Percentiles rank a stretch among this genome's conserved stretches.
Conservation (phyloP, 2,888 invertebrate species). For the Cheilosia vulpina region DNA sequence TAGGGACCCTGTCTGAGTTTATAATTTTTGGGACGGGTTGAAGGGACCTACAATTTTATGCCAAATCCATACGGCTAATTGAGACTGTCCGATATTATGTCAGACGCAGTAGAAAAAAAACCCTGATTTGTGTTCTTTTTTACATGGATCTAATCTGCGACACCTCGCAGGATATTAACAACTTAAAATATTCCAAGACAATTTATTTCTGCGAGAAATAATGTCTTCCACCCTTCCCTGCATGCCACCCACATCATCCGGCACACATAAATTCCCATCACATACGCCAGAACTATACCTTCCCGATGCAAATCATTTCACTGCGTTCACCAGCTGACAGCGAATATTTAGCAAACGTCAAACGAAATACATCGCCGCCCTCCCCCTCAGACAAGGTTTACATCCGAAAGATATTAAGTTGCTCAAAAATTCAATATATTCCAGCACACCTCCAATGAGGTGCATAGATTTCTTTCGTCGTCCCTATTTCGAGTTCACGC, state of each 20-base stretch:
- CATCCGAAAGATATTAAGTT: constrained; percentile 50
- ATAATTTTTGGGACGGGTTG: no score
- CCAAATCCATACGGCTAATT: no score
- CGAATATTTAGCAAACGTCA: constrained; percentile 19
- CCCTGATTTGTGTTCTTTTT: no score
- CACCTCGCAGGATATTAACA: no score
- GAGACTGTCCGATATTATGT: no score
- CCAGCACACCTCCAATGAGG: constrained; percentile 43
- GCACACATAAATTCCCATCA: background rate
- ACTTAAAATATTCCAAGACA: no score
- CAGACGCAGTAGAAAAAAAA: no score
- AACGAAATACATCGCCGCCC: constrained; percentile 54
- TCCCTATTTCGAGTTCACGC: constrained; percentile 7
- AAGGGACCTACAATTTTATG: no score
- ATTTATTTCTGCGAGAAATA: no score
- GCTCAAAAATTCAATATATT: constrained; percentile 60
- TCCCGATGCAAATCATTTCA: constrained; percentile 4
- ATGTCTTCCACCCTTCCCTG: no score
- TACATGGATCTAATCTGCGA: no score
- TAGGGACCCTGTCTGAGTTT: no score
- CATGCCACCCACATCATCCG: background rate
- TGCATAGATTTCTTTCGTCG: constrained; percentile 26
- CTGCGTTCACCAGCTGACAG: constrained; percentile 4
- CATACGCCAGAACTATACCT: background rate
- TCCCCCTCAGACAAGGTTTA: background rate